Evolutionary conservation across 1,140 invertebrate species (phyloP).

Genomic region (Drosophila setifemur): DNA sequence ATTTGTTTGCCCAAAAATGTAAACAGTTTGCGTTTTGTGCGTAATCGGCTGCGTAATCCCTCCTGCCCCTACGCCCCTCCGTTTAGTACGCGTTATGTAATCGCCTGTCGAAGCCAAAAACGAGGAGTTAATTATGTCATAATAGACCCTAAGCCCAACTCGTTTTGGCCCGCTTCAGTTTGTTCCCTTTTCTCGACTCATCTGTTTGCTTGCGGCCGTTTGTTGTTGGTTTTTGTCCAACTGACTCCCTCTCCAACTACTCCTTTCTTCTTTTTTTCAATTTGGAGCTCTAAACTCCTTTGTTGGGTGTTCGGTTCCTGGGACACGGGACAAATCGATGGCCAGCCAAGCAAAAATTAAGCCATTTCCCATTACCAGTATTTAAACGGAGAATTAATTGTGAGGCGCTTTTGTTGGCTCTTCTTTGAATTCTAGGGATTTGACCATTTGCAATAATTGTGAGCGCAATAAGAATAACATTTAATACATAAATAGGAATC

Average conservation of each 20-base stretch:
- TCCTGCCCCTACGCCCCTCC: neutral
- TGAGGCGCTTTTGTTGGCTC: neutral
- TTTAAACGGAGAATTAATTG: neutral
- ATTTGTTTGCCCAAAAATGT: constrained; percentile 71
- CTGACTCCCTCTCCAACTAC: too few species aligned
- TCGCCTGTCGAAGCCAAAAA: constrained; percentile 54
- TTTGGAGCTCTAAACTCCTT: constrained; percentile 7
- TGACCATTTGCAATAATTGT: too few species aligned
- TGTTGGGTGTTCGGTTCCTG: constrained; percentile 1
- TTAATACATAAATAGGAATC: too few species aligned
- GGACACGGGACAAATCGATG: constrained; percentile 34
- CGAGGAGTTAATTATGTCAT: constrained; percentile 78
- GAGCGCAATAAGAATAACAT: too few species aligned
- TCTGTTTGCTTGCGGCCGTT: constrained; percentile 43
- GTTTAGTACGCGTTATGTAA: constrained; percentile 62
- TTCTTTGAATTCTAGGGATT: constrained; percentile 1
- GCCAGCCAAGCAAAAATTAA: constrained; percentile 14
- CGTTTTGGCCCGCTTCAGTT: constrained; percentile 27
- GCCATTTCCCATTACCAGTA: constrained; percentile 6
- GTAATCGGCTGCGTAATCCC: constrained; percentile 56
- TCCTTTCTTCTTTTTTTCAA: neutral
- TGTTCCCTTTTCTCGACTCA: neutral
- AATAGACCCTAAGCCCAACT: constrained; percentile 48
- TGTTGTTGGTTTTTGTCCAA: constrained; percentile 27
- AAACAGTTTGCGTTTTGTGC: constrained; percentile 70